Evolutionary conservation across 2,113 vertebrate species (phyloP), one percentile per base, ranked within the genome.

Genomic region (Pelvicachromis taeniatus): DNA sequence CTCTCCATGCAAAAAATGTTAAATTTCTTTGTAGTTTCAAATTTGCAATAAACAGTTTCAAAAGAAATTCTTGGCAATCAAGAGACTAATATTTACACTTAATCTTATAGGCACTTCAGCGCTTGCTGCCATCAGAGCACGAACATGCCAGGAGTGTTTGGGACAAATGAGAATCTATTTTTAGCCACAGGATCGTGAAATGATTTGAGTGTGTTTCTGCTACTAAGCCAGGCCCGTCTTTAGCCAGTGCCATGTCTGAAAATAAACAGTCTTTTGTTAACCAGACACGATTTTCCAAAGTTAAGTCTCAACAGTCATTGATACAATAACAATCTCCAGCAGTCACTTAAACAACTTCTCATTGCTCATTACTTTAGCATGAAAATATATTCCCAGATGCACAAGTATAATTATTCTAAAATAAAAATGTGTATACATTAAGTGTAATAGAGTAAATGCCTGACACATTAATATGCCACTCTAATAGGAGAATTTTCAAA

Each of bases 241-340:
- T 86, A 85, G 88, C 90, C 79, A 33, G 78, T 92, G 85, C 93
- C 89, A 89, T 91, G 77, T 78, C 84, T 82, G 80, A 92, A 93
- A 92, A 94, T 94, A 95, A 95, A 95, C 91, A 93, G 42, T 73
- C 82, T 92, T 95, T 94, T 90, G 80, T 93, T 92, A 93, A 87
- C 50, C 87, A 91, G 93, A 93, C 87, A 58, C 58, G 31, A 88
- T 91, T 91, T 93, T 95, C 92, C 91, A 93, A 84, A 83, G 85
- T 85, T 86, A 91, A 83, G 88, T 94, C 87, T 91, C 81, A 92
- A 87, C 90, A 94, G 90, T 94, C 91, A 85, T 87, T 83, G 86
- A 91, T 92, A 95, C 88, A 95, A 95, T 94, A 96, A 95, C 95
- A 95, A 94, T 91, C 82, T 54, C 48, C 21, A 79, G 45, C 75